Evolutionary conservation across 1,140 invertebrate species (phyloP).

Genomic region (Solenopsis invicta): DNA sequence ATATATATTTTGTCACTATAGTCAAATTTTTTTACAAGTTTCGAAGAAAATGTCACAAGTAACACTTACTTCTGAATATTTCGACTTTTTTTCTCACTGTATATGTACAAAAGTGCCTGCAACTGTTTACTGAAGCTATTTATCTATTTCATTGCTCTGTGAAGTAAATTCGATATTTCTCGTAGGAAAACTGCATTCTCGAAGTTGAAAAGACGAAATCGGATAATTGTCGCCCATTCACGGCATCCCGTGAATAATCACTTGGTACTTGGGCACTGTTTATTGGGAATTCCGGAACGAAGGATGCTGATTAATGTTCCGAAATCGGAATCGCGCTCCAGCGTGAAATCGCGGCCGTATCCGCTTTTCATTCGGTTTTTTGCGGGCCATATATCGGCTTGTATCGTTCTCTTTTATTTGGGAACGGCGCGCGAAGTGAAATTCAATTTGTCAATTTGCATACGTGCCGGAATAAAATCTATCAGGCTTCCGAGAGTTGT

Average conservation of each 20-base stretch:
- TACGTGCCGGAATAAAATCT: conserved; percentile 63
- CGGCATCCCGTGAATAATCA: conserved; percentile 57
- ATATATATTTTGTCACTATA: too few relatives aligned
- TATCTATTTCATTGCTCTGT: conserved; percentile 8
- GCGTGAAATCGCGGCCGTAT: conserved; percentile 49
- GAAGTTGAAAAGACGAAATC: background rate
- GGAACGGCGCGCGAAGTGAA: conserved; percentile 45
- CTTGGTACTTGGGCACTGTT: conserved; percentile 21
- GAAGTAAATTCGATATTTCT: background rate
- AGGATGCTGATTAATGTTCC: conserved; percentile 58
- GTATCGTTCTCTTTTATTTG: conserved; percentile 58
- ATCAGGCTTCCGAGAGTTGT: conserved; percentile 60
- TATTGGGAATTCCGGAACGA: conserved; percentile 56
- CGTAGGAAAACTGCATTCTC: background rate
- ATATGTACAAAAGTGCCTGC: background rate
- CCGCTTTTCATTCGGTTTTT: conserved; percentile 55
- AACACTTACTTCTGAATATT: too few relatives aligned
- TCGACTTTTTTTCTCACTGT: background rate
- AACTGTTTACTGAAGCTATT: background rate
- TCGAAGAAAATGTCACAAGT: too few relatives aligned
- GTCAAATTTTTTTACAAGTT: too few relatives aligned
- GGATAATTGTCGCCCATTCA: conserved; percentile 32
- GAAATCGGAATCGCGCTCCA: conserved; percentile 32
- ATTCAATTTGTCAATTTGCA: conserved; percentile 66
- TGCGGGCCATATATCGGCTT: conserved; percentile 43